A percentile compares a stretch with the other conserved stretches of the same genome.
phyloP scores from a whole-genome alignment of 2,888 invertebrate genomes.

The Trachelus troglodyta region DNA sequence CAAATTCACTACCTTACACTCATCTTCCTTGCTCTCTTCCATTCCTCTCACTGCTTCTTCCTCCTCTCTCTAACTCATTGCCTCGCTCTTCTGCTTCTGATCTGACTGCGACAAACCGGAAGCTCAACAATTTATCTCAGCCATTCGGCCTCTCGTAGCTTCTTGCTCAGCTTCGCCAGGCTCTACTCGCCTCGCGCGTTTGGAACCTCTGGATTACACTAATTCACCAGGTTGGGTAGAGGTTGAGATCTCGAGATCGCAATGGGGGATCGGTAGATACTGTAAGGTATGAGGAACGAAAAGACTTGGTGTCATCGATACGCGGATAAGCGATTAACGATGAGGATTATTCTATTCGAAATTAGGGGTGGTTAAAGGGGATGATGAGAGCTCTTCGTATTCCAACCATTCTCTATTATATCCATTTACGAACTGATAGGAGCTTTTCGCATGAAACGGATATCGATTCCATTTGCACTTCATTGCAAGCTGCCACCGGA shows the following conservation, averaged over 20 bases:
- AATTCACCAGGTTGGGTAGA: not conserved
- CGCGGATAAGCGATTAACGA: not conserved
- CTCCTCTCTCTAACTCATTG: constrained; percentile 28
- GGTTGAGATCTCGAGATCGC: not conserved
- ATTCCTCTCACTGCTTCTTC: constrained; percentile 10
- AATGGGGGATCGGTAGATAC: not conserved
- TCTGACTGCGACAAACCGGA: constrained; percentile 29
- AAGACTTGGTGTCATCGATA: not conserved
- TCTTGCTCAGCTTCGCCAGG: not conserved
- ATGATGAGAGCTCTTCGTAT: not conserved
- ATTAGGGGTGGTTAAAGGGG: not conserved
- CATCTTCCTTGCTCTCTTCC: not conserved
- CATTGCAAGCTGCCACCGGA: not conserved
- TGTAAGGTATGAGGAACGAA: constrained; percentile 15
- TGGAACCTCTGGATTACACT: not conserved
- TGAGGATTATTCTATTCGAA: not conserved
- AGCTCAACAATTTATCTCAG: constrained; percentile 41
- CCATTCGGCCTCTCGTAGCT: constrained; percentile 6
- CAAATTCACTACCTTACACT: not conserved
- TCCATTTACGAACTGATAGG: not conserved
- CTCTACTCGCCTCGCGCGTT: not conserved
- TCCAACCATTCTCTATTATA: not conserved
- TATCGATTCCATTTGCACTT: not conserved
- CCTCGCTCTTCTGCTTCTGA: constrained; percentile 11
- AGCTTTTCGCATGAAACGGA: not conserved